A percentile compares a stretch with the other conserved stretches of the same genome.
These are phyloP conservation scores for Strigamia crassipes DNA, from an alignment of 2,888 invertebrate species.

Conservation along the genomic window DNA sequence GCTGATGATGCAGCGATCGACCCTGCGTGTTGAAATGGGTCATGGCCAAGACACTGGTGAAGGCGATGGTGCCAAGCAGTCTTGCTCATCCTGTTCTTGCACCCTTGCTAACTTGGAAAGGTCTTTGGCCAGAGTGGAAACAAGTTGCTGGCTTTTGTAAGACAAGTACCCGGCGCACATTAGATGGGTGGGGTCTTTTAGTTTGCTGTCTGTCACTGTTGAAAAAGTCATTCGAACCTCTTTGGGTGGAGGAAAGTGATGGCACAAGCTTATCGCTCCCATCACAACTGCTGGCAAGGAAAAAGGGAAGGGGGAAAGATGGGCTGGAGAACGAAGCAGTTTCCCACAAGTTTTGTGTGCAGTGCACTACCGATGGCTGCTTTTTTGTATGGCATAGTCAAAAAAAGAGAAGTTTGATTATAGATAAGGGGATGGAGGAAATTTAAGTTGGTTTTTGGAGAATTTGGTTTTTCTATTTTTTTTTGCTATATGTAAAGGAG, in stretches of 20 bases:
- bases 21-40: slow-evolving; percentile 39
- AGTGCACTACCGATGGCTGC: neutral
- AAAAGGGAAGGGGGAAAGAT: neutral
- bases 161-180: slow-evolving; percentile 1
- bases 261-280: slow-evolving; percentile 15
- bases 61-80: slow-evolving; percentile 47
- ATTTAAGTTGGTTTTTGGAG: neutral
- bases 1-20: neutral
- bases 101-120: slow-evolving; percentile 18
- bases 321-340: slow-evolving; percentile 17
- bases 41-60: slow-evolving; percentile 8
- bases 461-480: too few species aligned
- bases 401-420: slow-evolving; percentile 17
- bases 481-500: neutral
- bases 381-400: neutral
- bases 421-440: slow-evolving; percentile 29
- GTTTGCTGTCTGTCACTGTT: slow-evolving; percentile 38
- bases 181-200: neutral
- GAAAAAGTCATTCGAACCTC: slow-evolving; percentile 30
- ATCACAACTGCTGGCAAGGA: slow-evolving; percentile 28
- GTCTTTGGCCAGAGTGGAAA: slow-evolving; percentile 18
- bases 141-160: slow-evolving; percentile 42
- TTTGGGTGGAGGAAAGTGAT: slow-evolving; percentile 35
- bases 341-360: slow-evolving; percentile 20
- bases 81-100: slow-evolving; percentile 14